These are phyloP conservation scores for Cremastinae sp. DNA, from an alignment of 2,888 invertebrate genomes.

Conservation along the genomic window DNA sequence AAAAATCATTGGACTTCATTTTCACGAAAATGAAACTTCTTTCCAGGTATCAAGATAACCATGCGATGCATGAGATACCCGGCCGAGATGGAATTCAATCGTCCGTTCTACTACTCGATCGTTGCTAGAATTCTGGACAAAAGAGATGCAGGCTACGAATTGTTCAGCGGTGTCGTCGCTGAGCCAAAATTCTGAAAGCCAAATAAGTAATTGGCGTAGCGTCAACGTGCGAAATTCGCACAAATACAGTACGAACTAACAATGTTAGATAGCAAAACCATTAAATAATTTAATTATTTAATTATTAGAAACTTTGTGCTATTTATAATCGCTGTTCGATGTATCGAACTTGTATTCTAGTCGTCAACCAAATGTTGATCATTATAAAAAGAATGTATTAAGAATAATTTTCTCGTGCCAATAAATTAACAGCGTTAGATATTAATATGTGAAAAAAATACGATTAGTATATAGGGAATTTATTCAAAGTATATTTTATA, in stretches of 20 bases:
- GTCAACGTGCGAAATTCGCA: neutral
- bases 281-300: no score
- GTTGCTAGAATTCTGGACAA: neutral
- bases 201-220: neutral
- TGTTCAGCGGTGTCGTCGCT: conserved; percentile 42
- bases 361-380: conserved; percentile 16
- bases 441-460: neutral
- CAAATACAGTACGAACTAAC: no score
- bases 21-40: conserved; percentile 13
- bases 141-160: conserved; percentile 14
- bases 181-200: conserved; percentile 25
- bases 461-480: conserved; percentile 7
- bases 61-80: conserved; percentile 48
- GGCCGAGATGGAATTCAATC: conserved; percentile 44
- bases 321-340: conserved; percentile 9
- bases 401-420: neutral
- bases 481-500: conserved; percentile 39
- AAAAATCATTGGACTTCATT: neutral
- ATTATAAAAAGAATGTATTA: conserved; percentile 7
- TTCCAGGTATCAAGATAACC: conserved; percentile 40
- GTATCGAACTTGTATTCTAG: conserved; percentile 44
- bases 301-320: neutral
- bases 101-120: conserved; percentile 58
- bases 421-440: neutral
- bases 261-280: no score